Evolutionary conservation across 2,888 invertebrate species (phyloP).

Genomic region (Nomada hirtipes): DNA sequence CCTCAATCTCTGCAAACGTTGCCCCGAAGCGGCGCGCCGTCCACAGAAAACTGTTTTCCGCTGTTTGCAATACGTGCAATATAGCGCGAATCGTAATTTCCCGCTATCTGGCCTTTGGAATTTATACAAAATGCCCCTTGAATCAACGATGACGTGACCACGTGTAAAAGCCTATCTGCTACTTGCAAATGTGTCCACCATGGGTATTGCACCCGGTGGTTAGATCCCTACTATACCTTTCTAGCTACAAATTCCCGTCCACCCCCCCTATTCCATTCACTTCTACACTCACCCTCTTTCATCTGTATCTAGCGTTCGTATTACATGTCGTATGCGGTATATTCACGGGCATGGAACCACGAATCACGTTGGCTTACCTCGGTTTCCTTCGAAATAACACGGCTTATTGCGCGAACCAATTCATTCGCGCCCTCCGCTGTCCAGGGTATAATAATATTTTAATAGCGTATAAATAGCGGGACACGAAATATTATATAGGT

Average conservation of each 20-base stretch:
- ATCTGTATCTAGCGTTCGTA: constrained; percentile 30
- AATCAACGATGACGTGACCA: constrained; percentile 41
- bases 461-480: neutral
- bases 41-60: neutral
- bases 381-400: constrained; percentile 54
- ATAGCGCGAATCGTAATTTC: neutral
- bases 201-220: neutral
- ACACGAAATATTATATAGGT: neutral
- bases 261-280: constrained; percentile 34
- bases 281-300: constrained; percentile 33
- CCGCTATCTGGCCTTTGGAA: constrained; percentile 8
- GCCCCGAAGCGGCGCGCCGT: neutral
- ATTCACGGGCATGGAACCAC: constrained; percentile 32
- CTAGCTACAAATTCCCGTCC: constrained; percentile 35
- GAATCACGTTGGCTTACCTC: constrained; percentile 54
- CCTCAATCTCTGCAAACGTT: constrained; percentile 16
- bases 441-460: neutral
- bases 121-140: constrained; percentile 26
- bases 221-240: constrained; percentile 3
- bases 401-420: constrained; percentile 49
- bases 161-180: constrained; percentile 30
- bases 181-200: constrained; percentile 20
- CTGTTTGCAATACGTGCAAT: constrained; percentile 1
- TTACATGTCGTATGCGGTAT: constrained; percentile 34
- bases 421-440: constrained; percentile 3